These are phyloP conservation scores for Hyperopisus bebe DNA, from an alignment of 2,113 vertebrate genomes.

Conservation along the genomic window DNA sequence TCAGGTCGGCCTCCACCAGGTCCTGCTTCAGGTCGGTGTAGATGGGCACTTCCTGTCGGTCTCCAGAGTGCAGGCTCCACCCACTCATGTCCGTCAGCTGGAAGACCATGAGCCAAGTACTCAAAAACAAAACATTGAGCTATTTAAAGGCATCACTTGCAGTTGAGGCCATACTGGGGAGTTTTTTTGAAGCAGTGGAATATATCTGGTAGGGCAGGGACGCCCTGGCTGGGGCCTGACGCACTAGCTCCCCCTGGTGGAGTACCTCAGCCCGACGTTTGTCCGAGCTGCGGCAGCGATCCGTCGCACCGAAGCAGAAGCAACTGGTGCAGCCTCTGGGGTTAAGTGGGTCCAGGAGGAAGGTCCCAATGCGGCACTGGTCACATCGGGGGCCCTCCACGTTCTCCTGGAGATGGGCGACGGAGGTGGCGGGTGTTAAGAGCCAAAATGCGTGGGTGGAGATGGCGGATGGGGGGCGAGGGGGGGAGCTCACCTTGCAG, in stretches of 20 bases:
- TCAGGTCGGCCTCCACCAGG: constrained; percentile 72
- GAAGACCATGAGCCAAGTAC: not conserved
- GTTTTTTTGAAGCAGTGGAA: not conserved
- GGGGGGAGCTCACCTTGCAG: constrained; percentile 76
- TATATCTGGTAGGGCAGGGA: not conserved
- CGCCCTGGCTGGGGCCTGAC: not conserved
- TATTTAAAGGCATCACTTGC: not conserved
- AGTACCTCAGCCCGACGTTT: constrained; percentile 70
- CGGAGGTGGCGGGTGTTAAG: not conserved
- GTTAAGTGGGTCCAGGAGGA: constrained; percentile 81
- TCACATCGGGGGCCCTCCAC: constrained; percentile 81
- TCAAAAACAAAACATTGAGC: not conserved
- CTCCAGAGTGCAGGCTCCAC: constrained; percentile 75
- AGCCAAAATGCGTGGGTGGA: not conserved
- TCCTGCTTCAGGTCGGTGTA: constrained; percentile 50
- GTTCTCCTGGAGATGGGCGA: constrained; percentile 69
- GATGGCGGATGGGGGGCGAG: not conserved
- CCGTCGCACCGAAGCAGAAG: constrained; percentile 93
- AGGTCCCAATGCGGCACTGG: constrained; percentile 84
- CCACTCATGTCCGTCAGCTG: constrained; percentile 80
- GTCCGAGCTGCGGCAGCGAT: constrained; percentile 75
- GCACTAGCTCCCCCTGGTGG: not conserved
- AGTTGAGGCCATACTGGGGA: not conserved
- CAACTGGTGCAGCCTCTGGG: constrained; percentile 95
- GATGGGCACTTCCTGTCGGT: constrained; percentile 73